Base-by-base conservation (phyloP, 2,113 vertebrate genomes). In the Zosterops hypoxanthus region DNA sequence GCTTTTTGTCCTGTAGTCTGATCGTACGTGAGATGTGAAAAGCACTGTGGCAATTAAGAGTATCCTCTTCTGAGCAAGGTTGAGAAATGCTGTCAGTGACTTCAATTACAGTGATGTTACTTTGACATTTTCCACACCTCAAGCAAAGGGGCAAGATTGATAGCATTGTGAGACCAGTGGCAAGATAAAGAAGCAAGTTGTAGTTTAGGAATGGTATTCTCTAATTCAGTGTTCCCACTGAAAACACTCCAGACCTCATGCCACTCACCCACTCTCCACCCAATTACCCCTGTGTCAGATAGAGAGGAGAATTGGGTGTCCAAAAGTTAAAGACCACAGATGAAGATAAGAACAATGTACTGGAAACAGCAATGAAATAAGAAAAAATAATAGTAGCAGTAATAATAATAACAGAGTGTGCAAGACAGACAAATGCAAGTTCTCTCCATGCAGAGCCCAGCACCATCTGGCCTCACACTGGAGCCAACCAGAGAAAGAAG, bases 211-310 rank as follows among this genome's bases (percentile, higher is more conserved):
- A 39, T 66, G 14, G 11, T 52, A 17, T 20, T 59, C 36, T 34
- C 19, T 59, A 17, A 59, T 24, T 59, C 23, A n/a, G 11, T 52
- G 22, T 14, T 60, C 7, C 33, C 28, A 29, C 33, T 52, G 36
- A 25, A 66, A 66, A 52, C 23, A 29, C 4, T 44, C 26, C 14
- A 36, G 31, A 50, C 9, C 7, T 44, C 5, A 4, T 28, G 19
- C 8, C 3, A 8, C 17, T 57, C 17, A 31, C 23, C 15, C 17
- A 26, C 23, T 66, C 23, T 36, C 8, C 28, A 59, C 33, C 6
- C 0, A 0, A 3, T 22, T 28, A 12, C 12, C 4, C 12, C 52
- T 20, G 1, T 39, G 19, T 34, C 0, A 0, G 34, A 26, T 12
- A 33, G 39, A 59, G 28, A 36, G 25, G 22, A 70, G 28, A 75